Conservation (phyloP, 2,113 vertebrate species). For the Phylloscopus whistleri region DNA sequence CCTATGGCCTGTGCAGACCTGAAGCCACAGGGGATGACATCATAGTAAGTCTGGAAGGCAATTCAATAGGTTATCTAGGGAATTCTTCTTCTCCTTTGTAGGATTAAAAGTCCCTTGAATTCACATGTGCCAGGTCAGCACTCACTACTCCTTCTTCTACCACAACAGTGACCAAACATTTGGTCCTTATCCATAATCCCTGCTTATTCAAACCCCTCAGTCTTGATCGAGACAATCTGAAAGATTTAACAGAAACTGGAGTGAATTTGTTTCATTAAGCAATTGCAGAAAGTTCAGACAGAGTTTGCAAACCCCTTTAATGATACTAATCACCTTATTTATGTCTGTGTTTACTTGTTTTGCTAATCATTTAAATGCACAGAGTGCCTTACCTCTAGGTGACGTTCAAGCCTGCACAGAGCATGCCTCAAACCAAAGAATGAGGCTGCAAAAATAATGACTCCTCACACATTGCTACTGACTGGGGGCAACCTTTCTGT, state of each 20-base stretch:
- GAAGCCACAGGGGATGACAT: neutral
- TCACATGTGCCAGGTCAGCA: neutral
- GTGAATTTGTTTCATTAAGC: neutral
- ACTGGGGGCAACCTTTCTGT: neutral
- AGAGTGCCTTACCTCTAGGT: neutral
- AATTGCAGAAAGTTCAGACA: neutral
- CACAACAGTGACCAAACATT: neutral
- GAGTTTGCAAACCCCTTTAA: conserved; percentile 17
- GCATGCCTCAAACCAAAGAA: neutral
- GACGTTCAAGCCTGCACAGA: neutral
- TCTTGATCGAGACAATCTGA: neutral
- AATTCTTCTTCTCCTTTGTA: neutral
- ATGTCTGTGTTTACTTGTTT: neutral
- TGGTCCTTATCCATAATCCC: neutral
- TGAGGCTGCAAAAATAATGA: neutral
- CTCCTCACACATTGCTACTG: neutral
- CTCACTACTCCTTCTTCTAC: neutral
- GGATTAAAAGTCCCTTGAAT: neutral
- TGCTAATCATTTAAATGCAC: neutral
- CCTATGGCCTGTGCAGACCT: neutral
- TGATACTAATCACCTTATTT: neutral
- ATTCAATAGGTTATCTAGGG: neutral
- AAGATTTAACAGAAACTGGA: neutral
- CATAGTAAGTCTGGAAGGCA: neutral
- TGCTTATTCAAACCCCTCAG: neutral